These are phyloP conservation scores for Drosophila pandora DNA, from an alignment of 1,140 invertebrate species.

Conservation along the genomic window DNA sequence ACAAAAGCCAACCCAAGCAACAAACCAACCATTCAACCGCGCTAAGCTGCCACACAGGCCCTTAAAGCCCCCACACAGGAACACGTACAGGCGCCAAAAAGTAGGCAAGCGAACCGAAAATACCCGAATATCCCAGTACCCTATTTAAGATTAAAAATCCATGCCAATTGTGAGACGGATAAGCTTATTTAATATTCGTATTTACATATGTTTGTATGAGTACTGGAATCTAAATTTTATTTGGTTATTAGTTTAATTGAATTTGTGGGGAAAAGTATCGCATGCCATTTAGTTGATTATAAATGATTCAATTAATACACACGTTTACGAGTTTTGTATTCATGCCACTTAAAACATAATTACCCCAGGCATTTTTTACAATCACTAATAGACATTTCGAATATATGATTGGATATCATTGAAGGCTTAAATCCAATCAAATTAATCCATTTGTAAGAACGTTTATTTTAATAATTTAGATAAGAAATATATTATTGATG, in stretches of 20 bases:
- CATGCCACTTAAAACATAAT: neutral
- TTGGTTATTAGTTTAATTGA: conserved; percentile 1
- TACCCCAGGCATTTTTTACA: neutral
- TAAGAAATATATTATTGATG: no score
- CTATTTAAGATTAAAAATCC: neutral
- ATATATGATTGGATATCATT: no score
- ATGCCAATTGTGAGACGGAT: neutral
- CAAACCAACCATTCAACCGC: conserved; percentile 66
- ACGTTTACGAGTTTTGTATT: neutral
- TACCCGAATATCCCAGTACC: conserved; percentile 8
- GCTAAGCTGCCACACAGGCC: conserved; percentile 51
- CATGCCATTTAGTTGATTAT: neutral
- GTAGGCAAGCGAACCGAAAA: conserved; percentile 34
- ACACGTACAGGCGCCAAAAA: conserved; percentile 21
- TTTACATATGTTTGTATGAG: neutral
- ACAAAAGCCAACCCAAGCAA: conserved; percentile 67
- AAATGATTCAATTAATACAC: neutral
- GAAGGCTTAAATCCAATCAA: no score
- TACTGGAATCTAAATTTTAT: neutral
- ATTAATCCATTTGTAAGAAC: no score
- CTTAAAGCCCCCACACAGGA: conserved; percentile 20
- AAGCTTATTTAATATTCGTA: neutral
- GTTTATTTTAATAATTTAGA: no score
- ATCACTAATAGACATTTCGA: neutral
- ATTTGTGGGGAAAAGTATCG: neutral